phyloP scores from a whole-genome alignment of 2,797 vertebrate genomes.

The Epinephelus coioides region DNA sequence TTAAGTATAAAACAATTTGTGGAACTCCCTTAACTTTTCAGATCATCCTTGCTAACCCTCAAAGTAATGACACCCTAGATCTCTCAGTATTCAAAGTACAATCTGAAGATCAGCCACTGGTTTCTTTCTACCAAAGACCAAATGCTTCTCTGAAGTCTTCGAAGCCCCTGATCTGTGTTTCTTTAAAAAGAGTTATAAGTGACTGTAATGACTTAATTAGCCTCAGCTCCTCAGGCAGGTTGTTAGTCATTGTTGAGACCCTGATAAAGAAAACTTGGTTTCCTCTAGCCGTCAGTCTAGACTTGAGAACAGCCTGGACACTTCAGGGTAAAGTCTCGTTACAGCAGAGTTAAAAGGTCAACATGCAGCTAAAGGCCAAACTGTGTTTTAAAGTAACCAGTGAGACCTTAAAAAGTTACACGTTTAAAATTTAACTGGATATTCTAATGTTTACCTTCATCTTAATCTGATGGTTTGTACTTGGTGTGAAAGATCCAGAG shows the following conservation, averaged over 20 bases:
- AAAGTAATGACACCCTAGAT: background rate
- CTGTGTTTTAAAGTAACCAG: background rate
- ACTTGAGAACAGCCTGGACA: background rate
- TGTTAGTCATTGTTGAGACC: conserved; percentile 4
- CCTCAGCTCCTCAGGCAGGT: background rate
- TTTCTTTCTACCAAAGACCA: background rate
- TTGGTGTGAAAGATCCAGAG: background rate
- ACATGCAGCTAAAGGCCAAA: background rate
- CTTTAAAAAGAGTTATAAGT: background rate
- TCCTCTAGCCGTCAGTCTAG: conserved; percentile 2
- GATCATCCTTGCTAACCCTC: background rate
- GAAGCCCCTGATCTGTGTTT: conserved; percentile 19
- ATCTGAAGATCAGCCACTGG: background rate
- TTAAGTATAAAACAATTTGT: background rate
- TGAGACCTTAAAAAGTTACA: background rate
- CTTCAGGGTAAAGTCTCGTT: conserved; percentile 33
- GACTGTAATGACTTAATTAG: background rate
- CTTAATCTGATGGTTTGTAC: background rate
- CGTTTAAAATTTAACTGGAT: background rate
- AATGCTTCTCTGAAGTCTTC: background rate
- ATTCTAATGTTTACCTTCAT: background rate
- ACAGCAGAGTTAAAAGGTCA: conserved; percentile 27
- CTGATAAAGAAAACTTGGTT: background rate
- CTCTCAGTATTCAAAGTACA: background rate
- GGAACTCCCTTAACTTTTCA: background rate